A percentile compares a stretch with the other conserved stretches of the same genome.
phyloP scores from a whole-genome alignment of 2,113 vertebrate genomes.

The Microcebus lehilahytsara region DNA sequence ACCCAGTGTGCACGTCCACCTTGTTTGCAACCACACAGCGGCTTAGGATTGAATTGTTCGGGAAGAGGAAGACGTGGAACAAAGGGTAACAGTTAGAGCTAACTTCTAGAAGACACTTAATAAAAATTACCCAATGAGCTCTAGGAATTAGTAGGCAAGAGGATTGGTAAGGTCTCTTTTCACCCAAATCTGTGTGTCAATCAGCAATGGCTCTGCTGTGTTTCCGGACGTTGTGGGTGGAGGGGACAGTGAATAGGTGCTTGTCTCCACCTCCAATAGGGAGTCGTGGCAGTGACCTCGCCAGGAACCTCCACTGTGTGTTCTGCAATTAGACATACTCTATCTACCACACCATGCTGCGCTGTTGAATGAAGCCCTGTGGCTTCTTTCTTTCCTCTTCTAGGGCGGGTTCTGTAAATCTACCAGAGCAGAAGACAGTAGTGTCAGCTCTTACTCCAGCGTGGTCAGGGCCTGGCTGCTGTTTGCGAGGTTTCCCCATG shows the following conservation, averaged over 20 bases:
- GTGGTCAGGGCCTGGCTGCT: background rate
- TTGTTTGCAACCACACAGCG: accelerated
- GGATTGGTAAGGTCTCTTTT: background rate
- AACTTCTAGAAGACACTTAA: background rate
- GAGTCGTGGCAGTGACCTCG: too few species aligned
- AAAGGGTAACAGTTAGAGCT: background rate
- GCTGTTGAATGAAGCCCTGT: accelerated
- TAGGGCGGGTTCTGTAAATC: background rate
- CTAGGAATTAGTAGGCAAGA: background rate
- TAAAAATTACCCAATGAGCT: background rate
- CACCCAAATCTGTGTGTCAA: background rate
- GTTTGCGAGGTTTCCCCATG: background rate
- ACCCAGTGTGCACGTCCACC: accelerated
- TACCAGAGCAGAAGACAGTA: accelerated
- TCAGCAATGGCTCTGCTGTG: background rate
- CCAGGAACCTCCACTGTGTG: background rate
- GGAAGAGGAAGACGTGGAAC: background rate
- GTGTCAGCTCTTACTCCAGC: too few species aligned
- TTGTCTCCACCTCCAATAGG: background rate
- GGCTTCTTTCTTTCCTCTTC: background rate
- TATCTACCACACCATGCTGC: accelerated
- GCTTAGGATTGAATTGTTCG: background rate
- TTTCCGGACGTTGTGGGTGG: too few species aligned
- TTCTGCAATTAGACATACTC: background rate
- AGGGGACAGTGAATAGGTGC: too few species aligned